Evolutionary conservation across 2,113 vertebrate genomes (phyloP).

Genomic region (mouse (Mus musculus)): GRCm39 chr9:17677001-17677500

Average conservation of each 20-base stretch:
- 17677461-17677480: neutral
- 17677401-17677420: neutral
- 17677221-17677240: neutral
- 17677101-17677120: neutral
- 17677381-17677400: neutral
- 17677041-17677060: neutral
- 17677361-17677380: no score
- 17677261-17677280: neutral
- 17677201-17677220: neutral
- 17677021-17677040: neutral
- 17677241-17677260: neutral
- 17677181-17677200: neutral
- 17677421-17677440: neutral
- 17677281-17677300: neutral
- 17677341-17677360: neutral
- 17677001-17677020: neutral
- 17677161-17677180: no score
- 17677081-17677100: no score
- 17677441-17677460: neutral
- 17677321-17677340: neutral
- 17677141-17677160: neutral
- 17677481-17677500: neutral
- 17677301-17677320: neutral
- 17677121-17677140: slow-evolving; percentile 2
- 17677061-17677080: neutral